phyloP scores from a whole-genome alignment of 2,888 invertebrate genomes.

The Aradus depressus region DNA sequence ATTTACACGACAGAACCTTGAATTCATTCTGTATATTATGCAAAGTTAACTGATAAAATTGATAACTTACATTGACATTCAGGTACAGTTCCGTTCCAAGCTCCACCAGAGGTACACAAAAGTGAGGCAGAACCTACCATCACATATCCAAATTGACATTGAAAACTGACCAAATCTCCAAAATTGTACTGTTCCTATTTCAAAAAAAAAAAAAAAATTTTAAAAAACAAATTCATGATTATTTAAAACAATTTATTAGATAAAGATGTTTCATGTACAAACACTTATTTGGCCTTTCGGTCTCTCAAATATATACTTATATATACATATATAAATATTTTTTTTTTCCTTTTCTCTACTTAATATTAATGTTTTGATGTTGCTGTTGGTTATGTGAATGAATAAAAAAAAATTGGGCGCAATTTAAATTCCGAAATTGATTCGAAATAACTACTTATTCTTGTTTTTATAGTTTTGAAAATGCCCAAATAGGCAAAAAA shows the following conservation, averaged over 20 bases:
- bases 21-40: neutral
- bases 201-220: neutral
- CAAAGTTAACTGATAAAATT: constrained; percentile 5
- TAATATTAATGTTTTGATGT: too few relatives aligned
- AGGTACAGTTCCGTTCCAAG: constrained; percentile 88
- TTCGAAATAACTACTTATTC: too few relatives aligned
- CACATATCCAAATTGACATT: constrained; percentile 88
- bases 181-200: constrained; percentile 63
- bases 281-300: too few relatives aligned
- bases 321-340: too few relatives aligned
- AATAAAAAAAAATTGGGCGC: too few relatives aligned
- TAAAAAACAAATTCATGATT: neutral
- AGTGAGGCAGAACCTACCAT: constrained; percentile 79
- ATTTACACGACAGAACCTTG: too few relatives aligned
- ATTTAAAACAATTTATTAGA: neutral
- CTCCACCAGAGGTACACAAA: constrained; percentile 77
- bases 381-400: too few relatives aligned
- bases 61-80: constrained; percentile 75
- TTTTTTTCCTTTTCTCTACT: too few relatives aligned
- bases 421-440: too few relatives aligned
- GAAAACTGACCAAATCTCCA: constrained; percentile 79
- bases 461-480: too few relatives aligned
- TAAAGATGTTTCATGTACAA: too few relatives aligned
- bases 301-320: too few relatives aligned
- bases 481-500: neutral